Base-by-base conservation (phyloP, 2,888 invertebrate species). In the Ecdyonurus torrentis region DNA sequence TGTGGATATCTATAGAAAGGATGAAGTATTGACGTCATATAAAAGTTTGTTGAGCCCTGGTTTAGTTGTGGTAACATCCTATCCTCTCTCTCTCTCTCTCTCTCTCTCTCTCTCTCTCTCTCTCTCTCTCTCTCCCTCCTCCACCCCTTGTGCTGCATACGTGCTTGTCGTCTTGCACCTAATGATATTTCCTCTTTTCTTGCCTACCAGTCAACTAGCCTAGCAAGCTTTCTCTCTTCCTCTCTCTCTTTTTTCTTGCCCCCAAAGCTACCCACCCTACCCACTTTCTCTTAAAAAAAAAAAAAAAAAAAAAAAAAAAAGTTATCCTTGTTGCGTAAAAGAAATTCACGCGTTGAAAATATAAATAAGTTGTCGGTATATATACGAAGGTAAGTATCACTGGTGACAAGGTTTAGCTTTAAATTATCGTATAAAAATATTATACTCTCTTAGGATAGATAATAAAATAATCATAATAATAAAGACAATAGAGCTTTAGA, bases 31-130 rank as follows among this genome's bases (percentile, higher is more conserved):
- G 19, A 19, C 58, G 22, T 58, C 58, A 19, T 20, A 18, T 58
- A 2, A 20, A 20, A 58, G 1, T 15, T 22, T 58, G 10, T 18
- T 58, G 19, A 55, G 19, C 58, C 10, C 20, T 19, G 15, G 20
- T 58, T 2, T 22, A 20, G 20, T 19, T 58, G 1, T 67, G 69
- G 66, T 66, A 64, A 62, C 67, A 60, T 61, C 64, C 61, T n/a
- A n/a, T n/a, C n/a, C n/a, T n/a, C n/a, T n/a, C n/a, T n/a, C n/a
- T n/a, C n/a, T n/a, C n/a, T n/a, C n/a, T n/a, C n/a, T n/a, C n/a
- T n/a, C n/a, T n/a, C n/a, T n/a, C n/a, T n/a, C n/a, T n/a, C n/a
- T n/a, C n/a, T n/a, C n/a, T n/a, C n/a, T n/a, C n/a, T n/a, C n/a
- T n/a, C 53, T 53, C 63, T 63, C 64, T 61, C 60, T 58, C 58